Percentiles rank a stretch among this genome's conserved stretches.
Evolutionary conservation across 2,888 invertebrate genomes (phyloP).

Genomic region (Drosophila villosipedis): DNA sequence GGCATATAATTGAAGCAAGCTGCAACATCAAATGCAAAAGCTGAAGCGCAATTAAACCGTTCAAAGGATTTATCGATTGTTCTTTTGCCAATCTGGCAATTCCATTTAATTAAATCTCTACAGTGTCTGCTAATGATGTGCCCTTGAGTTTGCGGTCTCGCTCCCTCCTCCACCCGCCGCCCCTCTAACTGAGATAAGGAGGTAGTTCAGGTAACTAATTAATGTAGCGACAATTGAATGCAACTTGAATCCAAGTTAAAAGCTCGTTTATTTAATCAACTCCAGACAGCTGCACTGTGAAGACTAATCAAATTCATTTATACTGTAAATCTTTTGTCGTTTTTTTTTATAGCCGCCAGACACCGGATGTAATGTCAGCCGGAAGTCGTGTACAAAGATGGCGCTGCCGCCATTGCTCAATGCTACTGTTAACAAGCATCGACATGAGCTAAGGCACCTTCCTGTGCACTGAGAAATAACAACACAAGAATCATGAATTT

Average conservation of each 20-base stretch:
- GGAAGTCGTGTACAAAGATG: slow-evolving; percentile 61
- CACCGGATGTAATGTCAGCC: slow-evolving; percentile 72
- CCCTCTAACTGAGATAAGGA: background rate
- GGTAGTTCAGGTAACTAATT: slow-evolving; percentile 16
- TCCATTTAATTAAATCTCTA: slow-evolving; percentile 74
- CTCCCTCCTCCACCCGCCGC: too few relatives aligned
- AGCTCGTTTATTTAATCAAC: slow-evolving; percentile 40
- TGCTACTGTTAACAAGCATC: slow-evolving; percentile 49
- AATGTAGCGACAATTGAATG: slow-evolving; percentile 23
- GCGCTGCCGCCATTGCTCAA: slow-evolving; percentile 33
- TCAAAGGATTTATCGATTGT: slow-evolving; percentile 49
- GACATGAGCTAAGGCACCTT: slow-evolving; percentile 47
- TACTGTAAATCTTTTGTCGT: slow-evolving; percentile 58
- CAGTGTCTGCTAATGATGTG: slow-evolving; percentile 70
- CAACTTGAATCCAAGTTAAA: slow-evolving; percentile 18
- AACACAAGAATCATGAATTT: background rate
- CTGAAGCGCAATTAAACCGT: slow-evolving; percentile 40
- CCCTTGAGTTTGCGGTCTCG: slow-evolving; percentile 49
- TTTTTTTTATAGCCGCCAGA: slow-evolving; percentile 64
- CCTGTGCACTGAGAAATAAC: background rate
- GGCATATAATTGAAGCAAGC: slow-evolving; percentile 51
- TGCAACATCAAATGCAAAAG: slow-evolving; percentile 54
- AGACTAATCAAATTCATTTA: slow-evolving; percentile 72
- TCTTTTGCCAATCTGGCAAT: slow-evolving; percentile 58
- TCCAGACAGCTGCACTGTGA: slow-evolving; percentile 9